Percentiles rank a stretch among this genome's conserved stretches.
phyloP scores from a whole-genome alignment of 2,888 invertebrate species.

The Drosophila suboccidentalis region DNA sequence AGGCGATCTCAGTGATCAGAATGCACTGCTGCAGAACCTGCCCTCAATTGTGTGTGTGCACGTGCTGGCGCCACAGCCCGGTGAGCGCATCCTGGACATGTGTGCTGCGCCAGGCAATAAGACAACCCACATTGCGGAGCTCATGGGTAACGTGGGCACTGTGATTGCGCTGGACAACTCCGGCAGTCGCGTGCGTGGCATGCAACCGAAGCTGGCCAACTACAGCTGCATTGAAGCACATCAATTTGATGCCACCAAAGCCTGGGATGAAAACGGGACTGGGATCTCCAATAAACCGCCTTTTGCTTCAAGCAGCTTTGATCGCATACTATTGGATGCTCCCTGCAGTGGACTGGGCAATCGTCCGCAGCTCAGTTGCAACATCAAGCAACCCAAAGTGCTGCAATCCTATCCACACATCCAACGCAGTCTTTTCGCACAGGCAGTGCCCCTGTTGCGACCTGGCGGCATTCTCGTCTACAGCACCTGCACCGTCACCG shows the following conservation, averaged over 20 bases:
- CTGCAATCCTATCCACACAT: constrained; percentile 91
- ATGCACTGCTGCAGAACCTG: constrained; percentile 92
- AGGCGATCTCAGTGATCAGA: constrained; percentile 88
- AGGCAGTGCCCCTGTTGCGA: constrained; percentile 91
- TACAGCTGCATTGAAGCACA: constrained; percentile 88
- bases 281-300: constrained; percentile 87
- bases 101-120: constrained; percentile 99
- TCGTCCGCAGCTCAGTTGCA: constrained; percentile 90
- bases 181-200: constrained; percentile 88
- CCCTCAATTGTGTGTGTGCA: constrained; percentile 93
- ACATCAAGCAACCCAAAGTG: constrained; percentile 88
- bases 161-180: constrained; percentile 93
- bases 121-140: constrained; percentile 94
- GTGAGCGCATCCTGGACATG: constrained; percentile 93
- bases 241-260: constrained; percentile 91
- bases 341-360: constrained; percentile 96
- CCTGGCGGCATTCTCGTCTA: constrained; percentile 91
- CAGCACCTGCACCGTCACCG: constrained; percentile 94
- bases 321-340: constrained; percentile 93
- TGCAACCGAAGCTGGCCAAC: constrained; percentile 87
- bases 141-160: constrained; percentile 90
- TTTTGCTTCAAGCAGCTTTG: constrained; percentile 89
- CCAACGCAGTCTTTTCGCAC: constrained; percentile 90
- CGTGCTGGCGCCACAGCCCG: constrained; percentile 90
- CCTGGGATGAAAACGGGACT: constrained; percentile 11